Evolutionary conservation across 2,113 vertebrate species (phyloP).

Genomic region (Microtus richardsoni): DNA sequence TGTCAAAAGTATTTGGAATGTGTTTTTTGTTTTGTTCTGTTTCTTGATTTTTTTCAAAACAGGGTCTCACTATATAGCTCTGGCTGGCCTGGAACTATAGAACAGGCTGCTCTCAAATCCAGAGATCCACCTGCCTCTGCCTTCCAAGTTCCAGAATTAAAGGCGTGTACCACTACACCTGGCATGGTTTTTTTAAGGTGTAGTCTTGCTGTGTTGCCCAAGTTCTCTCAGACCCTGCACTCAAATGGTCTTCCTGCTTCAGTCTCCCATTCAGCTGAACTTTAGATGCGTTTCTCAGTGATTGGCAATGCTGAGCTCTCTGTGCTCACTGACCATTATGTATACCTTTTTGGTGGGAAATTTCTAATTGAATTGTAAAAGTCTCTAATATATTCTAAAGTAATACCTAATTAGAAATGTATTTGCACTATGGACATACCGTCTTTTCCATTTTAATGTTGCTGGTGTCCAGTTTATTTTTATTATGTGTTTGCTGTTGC

Average conservation of each 20-base stretch:
- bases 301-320: too few relatives aligned
- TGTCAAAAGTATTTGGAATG: neutral
- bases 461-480: neutral
- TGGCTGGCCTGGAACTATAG: neutral
- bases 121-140: neutral
- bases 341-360: neutral
- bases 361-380: neutral
- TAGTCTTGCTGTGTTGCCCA: neutral
- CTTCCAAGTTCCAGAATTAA: neutral
- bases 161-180: neutral
- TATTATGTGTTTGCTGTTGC: neutral
- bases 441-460: neutral
- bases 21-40: neutral
- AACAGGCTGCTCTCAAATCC: neutral
- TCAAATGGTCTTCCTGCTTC: neutral
- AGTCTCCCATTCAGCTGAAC: too few relatives aligned
- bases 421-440: too few relatives aligned
- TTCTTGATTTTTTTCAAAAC: too few relatives aligned
- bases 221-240: neutral
- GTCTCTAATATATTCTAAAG: neutral
- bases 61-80: too few relatives aligned
- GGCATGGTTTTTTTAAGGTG: neutral
- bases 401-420: neutral
- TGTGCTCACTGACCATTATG: neutral
- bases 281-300: neutral